Evolutionary conservation across 35 echinoderm and acorn worm species (phyloP), one percentile per base, ranked within the genome.

Genomic region (Lytechinus variegatus): DNA sequence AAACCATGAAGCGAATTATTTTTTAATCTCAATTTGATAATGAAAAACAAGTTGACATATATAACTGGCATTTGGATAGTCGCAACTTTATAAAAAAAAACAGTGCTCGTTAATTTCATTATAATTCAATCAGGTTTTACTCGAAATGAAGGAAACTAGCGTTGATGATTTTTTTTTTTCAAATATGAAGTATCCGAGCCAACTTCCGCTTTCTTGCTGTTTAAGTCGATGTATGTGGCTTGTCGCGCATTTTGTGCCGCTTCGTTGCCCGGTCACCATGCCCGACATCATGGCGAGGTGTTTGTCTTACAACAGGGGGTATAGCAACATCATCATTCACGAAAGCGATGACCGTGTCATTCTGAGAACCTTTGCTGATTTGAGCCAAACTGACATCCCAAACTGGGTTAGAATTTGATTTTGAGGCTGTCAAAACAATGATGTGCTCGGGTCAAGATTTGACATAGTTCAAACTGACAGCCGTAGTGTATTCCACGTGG

Each of bases 381-480:
- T 79, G 66, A 79, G 21, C 66, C 19, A n/a, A 79, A 79, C 19
- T 79, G 66, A 79, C 66, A 79, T n/a, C 21, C 19, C 4, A 79
- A 79, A 79, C 19, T 79, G n/a, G 66, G 66, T n/a, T 79, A 79
- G 66, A 79, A 79, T 79, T 79, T 79, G 66, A 79, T 79, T 79
- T 79, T 79, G 66, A 79, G n/a, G 66, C 66, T 79, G 66, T 79
- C 66, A 79, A n/a, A 79, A 79, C 66, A 79, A 79, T 79, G 6
- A 79, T n/a, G 66, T 79, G 66, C n/a, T 79, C 66, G 2, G 66
- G 66, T 79, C 66, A 79, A 79, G n/a, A 24, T 79, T 24, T 79
- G 66, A 79, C 66, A 79, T 24, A 79, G 19, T 79, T 79, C 8
- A 4, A n/a, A 16, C 14, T 79, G 66, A 79, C 66, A 79, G 66